Conservation (phyloP, 2,797 vertebrate species). For the Halcyon leucocephala region DNA sequence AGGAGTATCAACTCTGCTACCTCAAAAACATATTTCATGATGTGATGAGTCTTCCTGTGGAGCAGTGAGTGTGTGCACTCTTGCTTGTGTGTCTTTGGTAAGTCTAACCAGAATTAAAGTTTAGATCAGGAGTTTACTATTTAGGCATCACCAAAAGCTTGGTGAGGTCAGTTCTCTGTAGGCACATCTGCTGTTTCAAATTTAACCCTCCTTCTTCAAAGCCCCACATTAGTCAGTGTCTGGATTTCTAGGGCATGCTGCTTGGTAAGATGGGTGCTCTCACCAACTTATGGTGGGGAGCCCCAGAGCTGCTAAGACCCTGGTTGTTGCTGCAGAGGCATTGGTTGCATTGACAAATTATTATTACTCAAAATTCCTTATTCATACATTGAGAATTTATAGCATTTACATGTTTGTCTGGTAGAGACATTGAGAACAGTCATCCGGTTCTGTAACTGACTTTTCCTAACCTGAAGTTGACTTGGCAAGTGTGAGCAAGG, state of each 20-base stretch:
- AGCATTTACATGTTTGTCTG: not conserved
- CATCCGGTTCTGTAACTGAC: not conserved
- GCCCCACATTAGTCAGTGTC: too few species aligned
- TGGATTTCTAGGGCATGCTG: not conserved
- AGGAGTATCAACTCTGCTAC: not conserved
- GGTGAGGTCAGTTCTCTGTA: not conserved
- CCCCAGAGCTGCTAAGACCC: not conserved
- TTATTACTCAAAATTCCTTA: not conserved
- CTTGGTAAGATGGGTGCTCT: not conserved
- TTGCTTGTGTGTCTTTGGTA: not conserved
- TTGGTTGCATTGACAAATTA: not conserved
- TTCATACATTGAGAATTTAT: too few species aligned
- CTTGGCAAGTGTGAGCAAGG: not conserved
- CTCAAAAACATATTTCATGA: not conserved
- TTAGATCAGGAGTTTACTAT: not conserved
- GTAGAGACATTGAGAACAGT: not conserved
- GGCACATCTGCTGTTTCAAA: not conserved
- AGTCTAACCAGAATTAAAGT: not conserved
- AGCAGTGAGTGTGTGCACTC: not conserved
- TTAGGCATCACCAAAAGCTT: not conserved
- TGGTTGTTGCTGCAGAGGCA: not conserved
- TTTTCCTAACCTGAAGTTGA: not conserved
- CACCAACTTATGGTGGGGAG: accelerated
- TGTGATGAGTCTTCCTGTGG: not conserved
- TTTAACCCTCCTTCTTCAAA: not conserved